Percentiles rank a stretch among this genome's conserved stretches.
Conservation (phyloP, 1,140 invertebrate genomes). For the Portunus trituberculatus region DNA sequence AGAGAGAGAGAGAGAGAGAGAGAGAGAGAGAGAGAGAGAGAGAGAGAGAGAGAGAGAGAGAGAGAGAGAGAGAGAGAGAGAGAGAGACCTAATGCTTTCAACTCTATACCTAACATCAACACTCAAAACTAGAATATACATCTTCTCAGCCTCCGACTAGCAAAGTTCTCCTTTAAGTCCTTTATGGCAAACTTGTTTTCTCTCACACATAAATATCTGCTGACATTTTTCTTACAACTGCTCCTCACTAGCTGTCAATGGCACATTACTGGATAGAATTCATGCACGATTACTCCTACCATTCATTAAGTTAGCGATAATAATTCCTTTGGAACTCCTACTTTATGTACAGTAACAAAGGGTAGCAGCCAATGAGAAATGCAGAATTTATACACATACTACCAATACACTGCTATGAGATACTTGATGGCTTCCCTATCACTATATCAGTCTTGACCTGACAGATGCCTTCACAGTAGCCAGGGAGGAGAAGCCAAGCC, state of each 20-base stretch:
- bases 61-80: neutral
- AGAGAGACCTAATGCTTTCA: neutral
- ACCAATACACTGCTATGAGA: neutral
- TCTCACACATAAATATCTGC: neutral
- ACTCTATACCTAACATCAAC: neutral
- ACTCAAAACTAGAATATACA: no score
- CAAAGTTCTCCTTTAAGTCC: neutral
- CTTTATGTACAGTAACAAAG: neutral
- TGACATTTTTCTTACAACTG: neutral
- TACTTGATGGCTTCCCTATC: neutral
- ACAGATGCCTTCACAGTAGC: neutral
- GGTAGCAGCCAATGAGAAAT: conserved; percentile 11
- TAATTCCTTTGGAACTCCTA: neutral
- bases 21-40: no score
- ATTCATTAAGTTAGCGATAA: neutral
- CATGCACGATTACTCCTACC: neutral
- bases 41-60: no score
- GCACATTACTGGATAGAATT: neutral
- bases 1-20: no score
- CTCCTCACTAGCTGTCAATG: neutral
- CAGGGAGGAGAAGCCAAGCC: neutral
- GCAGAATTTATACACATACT: neutral
- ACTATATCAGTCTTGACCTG: neutral
- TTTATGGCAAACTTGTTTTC: neutral
- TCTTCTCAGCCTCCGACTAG: neutral